Evolutionary conservation across 2,888 invertebrate genomes (phyloP), one percentile per base, ranked within the genome.

Genomic region (Cryptocheilus praepositus): DNA sequence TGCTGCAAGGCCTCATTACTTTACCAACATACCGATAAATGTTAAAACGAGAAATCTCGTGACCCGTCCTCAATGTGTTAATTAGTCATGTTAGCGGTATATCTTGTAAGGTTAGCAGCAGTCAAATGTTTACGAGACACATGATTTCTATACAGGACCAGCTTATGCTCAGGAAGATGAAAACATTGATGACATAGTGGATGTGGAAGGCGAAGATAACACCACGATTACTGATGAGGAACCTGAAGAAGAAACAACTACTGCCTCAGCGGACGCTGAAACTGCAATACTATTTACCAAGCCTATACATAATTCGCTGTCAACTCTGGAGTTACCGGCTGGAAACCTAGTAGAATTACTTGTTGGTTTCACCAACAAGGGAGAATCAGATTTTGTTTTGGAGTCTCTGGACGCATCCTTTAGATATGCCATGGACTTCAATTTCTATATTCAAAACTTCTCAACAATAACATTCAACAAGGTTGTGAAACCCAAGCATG

Each of bases 391-490:
- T 80, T 98, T 98, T 85, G 89, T 95, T 22, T 93, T 99, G 21
- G 98, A 99, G 87, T 94, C 95, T 5, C 92, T 99, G 86, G 99
- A 99, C 84, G 98, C 98, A 0, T 98, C 99, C 0, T 98, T 99
- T 93, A 94, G 98, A 81, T 99, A 99, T 88, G 98, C 99, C 8
- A 96, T 98, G 95, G 99, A 99, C 90, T 99, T 97, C 90, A 97
- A 95, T 79, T 99, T 97, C 90, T 96, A 96, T 90, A 98, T 99
- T 79, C 98, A 99, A 90, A 99, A 99, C 90, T 99, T 99, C 90
- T 97, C 98, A 0, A 95, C 96, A 0, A 92, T 97, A 82, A 93
- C 94, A 0, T 98, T 95, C 90, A 95, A 96, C 86, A 93, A 95
- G 80, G 92, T 95, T 79, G 96, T 99, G 0, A 95, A 96, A 81